phyloP scores from a whole-genome alignment of 2,888 invertebrate species.

The Dorcus hopei region DNA sequence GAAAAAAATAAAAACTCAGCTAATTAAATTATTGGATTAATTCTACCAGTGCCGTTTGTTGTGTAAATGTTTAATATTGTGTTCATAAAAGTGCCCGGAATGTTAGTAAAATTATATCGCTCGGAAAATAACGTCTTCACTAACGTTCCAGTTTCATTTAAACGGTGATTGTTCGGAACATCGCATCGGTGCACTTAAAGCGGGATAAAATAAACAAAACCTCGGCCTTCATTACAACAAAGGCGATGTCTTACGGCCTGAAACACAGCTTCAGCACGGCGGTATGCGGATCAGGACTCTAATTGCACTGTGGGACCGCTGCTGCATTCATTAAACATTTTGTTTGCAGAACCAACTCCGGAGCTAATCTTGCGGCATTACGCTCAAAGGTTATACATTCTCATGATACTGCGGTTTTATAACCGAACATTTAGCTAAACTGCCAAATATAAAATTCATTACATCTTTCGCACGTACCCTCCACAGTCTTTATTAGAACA shows the following conservation, averaged over 20 bases:
- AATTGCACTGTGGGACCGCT: conserved; percentile 19
- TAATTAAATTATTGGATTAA: too few species aligned
- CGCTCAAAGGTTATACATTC: conserved; percentile 20
- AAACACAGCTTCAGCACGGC: background rate
- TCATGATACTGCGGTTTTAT: conserved; percentile 19
- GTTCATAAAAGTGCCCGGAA: too few species aligned
- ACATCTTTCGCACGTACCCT: background rate
- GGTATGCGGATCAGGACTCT: conserved; percentile 19
- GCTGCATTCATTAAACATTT: conserved; percentile 24
- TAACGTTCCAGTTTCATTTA: too few species aligned
- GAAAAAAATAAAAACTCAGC: too few species aligned
- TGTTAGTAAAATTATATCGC: too few species aligned
- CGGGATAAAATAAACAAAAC: too few species aligned
- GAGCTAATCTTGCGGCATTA: conserved; percentile 21
- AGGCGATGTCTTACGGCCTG: background rate
- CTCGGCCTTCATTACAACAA: background rate
- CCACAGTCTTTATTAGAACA: background rate
- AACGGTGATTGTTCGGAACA: too few species aligned
- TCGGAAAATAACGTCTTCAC: too few species aligned
- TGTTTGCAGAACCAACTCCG: conserved; percentile 22
- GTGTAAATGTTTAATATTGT: too few species aligned
- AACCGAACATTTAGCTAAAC: conserved; percentile 20
- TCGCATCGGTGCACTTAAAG: too few species aligned
- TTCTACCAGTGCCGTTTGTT: too few species aligned
- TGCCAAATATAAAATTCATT: conserved; percentile 6